A percentile compares a stretch with the other conserved stretches of the same genome.
phyloP scores from a whole-genome alignment of 2,797 vertebrate species.

The Lutjanus campechanus region DNA sequence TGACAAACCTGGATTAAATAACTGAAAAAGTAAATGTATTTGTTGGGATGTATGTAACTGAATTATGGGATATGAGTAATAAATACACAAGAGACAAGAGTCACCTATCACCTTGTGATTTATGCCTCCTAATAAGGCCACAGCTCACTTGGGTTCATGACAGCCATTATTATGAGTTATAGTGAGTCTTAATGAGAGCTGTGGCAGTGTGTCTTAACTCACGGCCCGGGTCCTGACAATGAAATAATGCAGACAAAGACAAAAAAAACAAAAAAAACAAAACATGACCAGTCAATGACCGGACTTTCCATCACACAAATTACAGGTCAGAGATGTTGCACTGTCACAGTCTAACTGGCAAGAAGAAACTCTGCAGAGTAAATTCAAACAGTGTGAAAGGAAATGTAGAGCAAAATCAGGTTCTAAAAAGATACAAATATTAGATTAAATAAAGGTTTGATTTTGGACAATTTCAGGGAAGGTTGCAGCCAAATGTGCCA shows the following conservation, averaged over 20 bases:
- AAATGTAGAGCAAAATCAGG: not conserved
- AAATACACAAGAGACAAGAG: conserved; percentile 16
- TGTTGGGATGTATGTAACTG: conserved; percentile 23
- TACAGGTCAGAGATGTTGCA: conserved; percentile 4
- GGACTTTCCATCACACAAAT: conserved; percentile 19
- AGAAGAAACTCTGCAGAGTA: not conserved
- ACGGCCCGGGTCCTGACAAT: conserved; percentile 3
- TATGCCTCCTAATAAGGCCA: conserved; percentile 54
- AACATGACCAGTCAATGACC: conserved; percentile 16
- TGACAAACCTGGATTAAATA: not conserved
- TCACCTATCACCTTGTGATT: conserved; percentile 41
- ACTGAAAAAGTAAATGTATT: not conserved
- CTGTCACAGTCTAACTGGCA: not conserved
- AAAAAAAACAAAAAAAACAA: conserved; percentile 15
- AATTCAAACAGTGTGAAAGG: not conserved
- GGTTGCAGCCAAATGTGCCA: not conserved
- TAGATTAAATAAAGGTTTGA: not conserved
- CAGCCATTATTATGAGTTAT: conserved; percentile 64
- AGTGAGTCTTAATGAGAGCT: conserved; percentile 47
- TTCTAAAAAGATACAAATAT: not conserved
- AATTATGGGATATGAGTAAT: conserved; percentile 31
- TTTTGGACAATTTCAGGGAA: not conserved
- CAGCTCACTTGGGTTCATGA: conserved; percentile 54
- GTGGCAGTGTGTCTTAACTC: conserved; percentile 24
- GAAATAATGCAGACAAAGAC: conserved; percentile 18